Percentiles rank a stretch among this genome's conserved stretches.
phyloP scores from a whole-genome alignment of 2,113 vertebrate genomes.

The Apeltes quadracus region DNA sequence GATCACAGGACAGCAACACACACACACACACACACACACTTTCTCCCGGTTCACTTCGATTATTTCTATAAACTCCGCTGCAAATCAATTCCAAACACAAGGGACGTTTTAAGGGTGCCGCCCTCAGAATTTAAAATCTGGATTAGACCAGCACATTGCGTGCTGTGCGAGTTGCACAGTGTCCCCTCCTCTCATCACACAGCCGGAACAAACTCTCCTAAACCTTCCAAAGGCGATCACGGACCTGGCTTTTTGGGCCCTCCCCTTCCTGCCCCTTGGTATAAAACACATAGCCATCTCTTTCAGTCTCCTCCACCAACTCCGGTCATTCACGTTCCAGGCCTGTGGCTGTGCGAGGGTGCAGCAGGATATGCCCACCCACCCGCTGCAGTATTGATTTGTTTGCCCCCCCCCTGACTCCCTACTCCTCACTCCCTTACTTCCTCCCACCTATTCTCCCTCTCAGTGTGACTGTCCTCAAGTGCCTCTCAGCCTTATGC shows the following conservation, averaged over 20 bases:
- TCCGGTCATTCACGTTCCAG: slow-evolving; percentile 44
- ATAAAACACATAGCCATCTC: slow-evolving; percentile 16
- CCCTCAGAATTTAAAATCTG: not conserved
- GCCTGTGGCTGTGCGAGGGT: slow-evolving; percentile 39
- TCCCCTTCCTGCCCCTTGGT: not conserved
- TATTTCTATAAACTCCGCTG: not conserved
- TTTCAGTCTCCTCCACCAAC: slow-evolving; percentile 29
- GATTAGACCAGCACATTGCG: not conserved
- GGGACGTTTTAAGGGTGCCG: not conserved
- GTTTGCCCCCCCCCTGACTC: slow-evolving; percentile 55
- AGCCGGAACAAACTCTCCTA: slow-evolving; percentile 28
- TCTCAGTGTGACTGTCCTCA: slow-evolving; percentile 76
- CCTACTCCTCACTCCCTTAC: slow-evolving; percentile 32
- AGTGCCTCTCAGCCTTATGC: slow-evolving; percentile 82
- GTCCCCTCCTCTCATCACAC: slow-evolving; percentile 8
- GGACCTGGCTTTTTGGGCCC: slow-evolving; percentile 19
- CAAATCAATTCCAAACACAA: not conserved
- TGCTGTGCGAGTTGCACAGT: slow-evolving; percentile 11
- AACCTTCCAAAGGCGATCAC: slow-evolving; percentile 29
- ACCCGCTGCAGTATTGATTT: slow-evolving; percentile 80
- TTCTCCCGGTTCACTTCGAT: not conserved
- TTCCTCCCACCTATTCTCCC: slow-evolving; percentile 63
- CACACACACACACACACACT: too few species aligned
- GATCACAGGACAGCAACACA: too few species aligned
- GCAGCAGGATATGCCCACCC: slow-evolving; percentile 55